Conservation (phyloP, 2,797 vertebrate genomes). For the Anomalospiza imberbis region DNA sequence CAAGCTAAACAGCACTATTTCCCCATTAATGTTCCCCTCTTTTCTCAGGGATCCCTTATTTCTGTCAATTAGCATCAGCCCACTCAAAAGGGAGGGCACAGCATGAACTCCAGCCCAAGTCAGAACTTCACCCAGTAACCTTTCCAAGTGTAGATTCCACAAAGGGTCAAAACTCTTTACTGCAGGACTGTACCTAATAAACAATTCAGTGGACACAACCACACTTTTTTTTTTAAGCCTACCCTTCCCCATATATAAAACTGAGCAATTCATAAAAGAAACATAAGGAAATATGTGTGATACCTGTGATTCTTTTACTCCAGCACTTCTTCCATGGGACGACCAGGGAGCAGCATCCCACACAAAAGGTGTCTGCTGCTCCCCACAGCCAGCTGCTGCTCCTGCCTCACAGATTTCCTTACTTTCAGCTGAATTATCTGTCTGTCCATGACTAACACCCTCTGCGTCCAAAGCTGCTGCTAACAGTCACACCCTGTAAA, state of each 20-base stretch:
- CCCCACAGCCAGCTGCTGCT: background rate
- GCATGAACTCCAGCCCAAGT: background rate
- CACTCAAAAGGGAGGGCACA: background rate
- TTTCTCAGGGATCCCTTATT: background rate
- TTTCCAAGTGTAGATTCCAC: background rate
- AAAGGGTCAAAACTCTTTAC: background rate
- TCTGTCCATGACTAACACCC: background rate
- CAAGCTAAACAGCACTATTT: background rate
- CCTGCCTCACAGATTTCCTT: background rate
- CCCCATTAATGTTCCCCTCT: background rate
- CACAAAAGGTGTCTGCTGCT: accelerated
- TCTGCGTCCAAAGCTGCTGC: background rate
- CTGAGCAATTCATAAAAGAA: background rate
- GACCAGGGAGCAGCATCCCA: background rate
- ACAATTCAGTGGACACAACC: background rate
- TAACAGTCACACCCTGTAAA: background rate
- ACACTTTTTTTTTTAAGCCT: background rate
- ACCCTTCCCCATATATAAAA: background rate
- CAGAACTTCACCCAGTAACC: background rate
- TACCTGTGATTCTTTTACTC: background rate
- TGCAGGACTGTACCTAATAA: background rate
- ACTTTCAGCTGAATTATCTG: background rate
- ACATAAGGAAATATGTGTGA: background rate
- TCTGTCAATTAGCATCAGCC: background rate
- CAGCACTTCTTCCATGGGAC: accelerated